phyloP scores from a whole-genome alignment of 2,113 vertebrate genomes.

The Corythoichthys intestinalis region DNA sequence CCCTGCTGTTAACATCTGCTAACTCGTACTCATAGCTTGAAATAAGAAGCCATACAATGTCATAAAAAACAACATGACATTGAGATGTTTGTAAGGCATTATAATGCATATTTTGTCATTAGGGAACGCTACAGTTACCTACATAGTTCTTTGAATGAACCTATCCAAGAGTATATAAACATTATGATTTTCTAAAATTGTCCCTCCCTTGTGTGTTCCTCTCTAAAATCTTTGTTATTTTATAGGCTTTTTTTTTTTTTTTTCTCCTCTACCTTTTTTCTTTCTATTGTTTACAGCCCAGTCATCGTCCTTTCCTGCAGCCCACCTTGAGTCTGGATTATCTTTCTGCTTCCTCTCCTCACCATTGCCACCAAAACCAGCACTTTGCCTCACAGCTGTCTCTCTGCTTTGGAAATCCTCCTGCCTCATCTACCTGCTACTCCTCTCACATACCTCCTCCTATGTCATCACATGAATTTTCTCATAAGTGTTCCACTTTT shows the following conservation, averaged over 20 bases:
- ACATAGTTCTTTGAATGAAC: neutral
- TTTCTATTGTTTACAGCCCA: constrained; percentile 59
- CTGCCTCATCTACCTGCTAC: constrained; percentile 30
- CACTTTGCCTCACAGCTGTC: constrained; percentile 61
- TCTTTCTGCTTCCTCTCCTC: constrained; percentile 48
- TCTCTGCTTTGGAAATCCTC: constrained; percentile 48
- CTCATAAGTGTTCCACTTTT: constrained; percentile 26
- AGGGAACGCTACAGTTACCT: neutral
- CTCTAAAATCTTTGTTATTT: neutral
- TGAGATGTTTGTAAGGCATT: neutral
- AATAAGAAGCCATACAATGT: constrained; percentile 30
- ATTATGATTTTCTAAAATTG: neutral
- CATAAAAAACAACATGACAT: neutral
- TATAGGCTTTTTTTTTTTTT: constrained; percentile 13
- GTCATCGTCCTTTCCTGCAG: constrained; percentile 50
- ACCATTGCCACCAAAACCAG: constrained; percentile 51
- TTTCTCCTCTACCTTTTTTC: constrained; percentile 48
- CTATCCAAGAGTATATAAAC: neutral
- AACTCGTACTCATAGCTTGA: constrained; percentile 24
- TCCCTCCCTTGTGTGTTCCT: constrained; percentile 1
- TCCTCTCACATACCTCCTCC: constrained; percentile 32
- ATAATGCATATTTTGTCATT: too few species aligned
- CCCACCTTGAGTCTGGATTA: constrained; percentile 58
- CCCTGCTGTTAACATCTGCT: constrained; percentile 51
- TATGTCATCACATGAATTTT: constrained; percentile 27